phyloP scores from a whole-genome alignment of 2,888 invertebrate genomes.

The Noctua janthina region DNA sequence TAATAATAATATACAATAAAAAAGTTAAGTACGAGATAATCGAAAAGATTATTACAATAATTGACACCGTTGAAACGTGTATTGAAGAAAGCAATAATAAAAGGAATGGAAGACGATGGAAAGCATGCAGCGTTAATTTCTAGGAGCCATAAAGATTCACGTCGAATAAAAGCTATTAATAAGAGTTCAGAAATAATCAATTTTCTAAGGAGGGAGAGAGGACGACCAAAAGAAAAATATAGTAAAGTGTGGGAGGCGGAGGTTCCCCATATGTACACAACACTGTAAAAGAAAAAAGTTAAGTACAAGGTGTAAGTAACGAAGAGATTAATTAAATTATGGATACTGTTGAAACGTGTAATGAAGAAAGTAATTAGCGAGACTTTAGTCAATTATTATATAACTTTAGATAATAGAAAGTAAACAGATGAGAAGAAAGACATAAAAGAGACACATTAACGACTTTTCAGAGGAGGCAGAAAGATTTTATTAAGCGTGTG shows the following conservation, averaged over 20 bases:
- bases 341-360: not conserved
- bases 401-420: too few species aligned
- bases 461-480: not conserved
- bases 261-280: not conserved
- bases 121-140: not conserved
- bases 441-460: not conserved
- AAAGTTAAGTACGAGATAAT: slow-evolving; percentile 12
- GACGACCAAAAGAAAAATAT: not conserved
- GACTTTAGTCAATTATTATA: too few species aligned
- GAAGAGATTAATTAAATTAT: not conserved
- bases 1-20: not conserved
- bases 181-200: not conserved
- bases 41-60: slow-evolving; percentile 5
- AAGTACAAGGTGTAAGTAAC: not conserved
- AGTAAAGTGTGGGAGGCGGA: not conserved
- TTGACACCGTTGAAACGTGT: not conserved
- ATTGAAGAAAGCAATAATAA: not conserved
- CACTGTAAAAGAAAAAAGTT: not conserved
- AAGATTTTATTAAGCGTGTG: not conserved
- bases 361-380: not conserved
- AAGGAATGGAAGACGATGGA: not conserved
- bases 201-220: not conserved
- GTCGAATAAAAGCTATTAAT: not conserved
- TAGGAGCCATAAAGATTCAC: not conserved
- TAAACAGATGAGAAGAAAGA: too few species aligned